These are phyloP conservation scores for Mesoligia furuncula DNA, from an alignment of 2,888 invertebrate species.

Conservation along the genomic window DNA sequence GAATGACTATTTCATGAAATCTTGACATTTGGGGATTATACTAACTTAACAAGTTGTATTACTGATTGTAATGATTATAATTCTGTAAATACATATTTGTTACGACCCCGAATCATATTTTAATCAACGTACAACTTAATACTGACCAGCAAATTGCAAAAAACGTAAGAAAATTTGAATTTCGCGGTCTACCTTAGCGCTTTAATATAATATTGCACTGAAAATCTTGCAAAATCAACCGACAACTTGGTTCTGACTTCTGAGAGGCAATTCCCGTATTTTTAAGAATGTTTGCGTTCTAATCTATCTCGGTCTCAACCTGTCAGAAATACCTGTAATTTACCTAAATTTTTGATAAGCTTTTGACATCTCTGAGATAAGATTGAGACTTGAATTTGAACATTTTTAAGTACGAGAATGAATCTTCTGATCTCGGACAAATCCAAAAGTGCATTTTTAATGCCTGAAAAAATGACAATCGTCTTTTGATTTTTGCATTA, in stretches of 20 bases:
- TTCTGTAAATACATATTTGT: too few species aligned
- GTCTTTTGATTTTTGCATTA: background rate
- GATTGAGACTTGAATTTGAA: background rate
- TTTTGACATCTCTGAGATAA: background rate
- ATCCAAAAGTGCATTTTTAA: background rate
- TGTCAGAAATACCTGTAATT: background rate
- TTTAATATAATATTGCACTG: background rate
- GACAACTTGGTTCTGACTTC: background rate
- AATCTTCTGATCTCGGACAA: background rate
- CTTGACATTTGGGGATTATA: too few species aligned
- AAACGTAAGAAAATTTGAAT: too few species aligned
- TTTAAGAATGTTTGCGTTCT: background rate
- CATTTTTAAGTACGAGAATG: background rate
- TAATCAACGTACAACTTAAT: too few species aligned
- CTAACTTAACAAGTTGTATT: too few species aligned
- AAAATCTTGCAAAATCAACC: background rate
- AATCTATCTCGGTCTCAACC: background rate
- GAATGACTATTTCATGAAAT: too few species aligned
- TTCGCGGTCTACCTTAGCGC: too few species aligned
- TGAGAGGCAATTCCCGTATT: background rate
- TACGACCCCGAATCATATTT: too few species aligned
- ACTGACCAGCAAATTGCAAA: too few species aligned
- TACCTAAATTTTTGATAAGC: background rate
- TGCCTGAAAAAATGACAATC: background rate
- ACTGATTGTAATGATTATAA: too few species aligned